phyloP scores from a whole-genome alignment of 2,888 invertebrate species.

The Aporophyla nigra region DNA sequence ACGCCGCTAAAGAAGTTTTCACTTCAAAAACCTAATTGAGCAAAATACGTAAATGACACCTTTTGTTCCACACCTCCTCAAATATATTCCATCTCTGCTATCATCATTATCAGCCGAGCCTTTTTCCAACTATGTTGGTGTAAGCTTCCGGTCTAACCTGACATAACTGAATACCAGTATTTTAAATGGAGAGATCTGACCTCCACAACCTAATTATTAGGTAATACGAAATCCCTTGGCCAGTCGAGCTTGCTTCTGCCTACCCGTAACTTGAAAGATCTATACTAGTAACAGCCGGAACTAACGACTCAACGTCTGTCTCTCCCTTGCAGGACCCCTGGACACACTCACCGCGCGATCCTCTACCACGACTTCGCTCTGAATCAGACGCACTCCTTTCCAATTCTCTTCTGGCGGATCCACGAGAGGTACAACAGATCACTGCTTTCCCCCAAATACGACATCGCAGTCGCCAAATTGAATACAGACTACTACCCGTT shows the following conservation, averaged over 20 bases:
- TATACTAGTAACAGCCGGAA: not conserved
- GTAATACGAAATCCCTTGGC: not conserved
- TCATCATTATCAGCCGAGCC: not conserved
- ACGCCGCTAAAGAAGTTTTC: too few species aligned
- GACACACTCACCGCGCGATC: slow-evolving; percentile 78
- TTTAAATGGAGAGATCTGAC: not conserved
- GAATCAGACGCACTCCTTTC: slow-evolving; percentile 79
- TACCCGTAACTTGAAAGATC: not conserved
- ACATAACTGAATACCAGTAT: too few species aligned
- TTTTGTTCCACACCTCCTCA: too few species aligned
- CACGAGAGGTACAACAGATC: slow-evolving; percentile 79
- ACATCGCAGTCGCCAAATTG: slow-evolving; percentile 84
- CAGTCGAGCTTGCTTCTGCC: not conserved
- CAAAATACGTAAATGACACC: too few species aligned
- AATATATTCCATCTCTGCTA: not conserved
- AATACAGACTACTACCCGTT: slow-evolving; percentile 72
- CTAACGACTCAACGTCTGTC: not conserved
- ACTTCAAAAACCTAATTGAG: too few species aligned
- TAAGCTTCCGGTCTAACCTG: not conserved
- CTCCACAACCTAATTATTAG: too few species aligned
- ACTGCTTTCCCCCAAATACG: slow-evolving; percentile 70
- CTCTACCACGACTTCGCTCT: slow-evolving; percentile 78
- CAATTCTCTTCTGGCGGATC: slow-evolving; percentile 81
- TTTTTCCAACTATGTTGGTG: not conserved
- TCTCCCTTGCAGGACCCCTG: slow-evolving; percentile 58